A percentile compares a stretch with the other conserved stretches of the same genome.
Conservation (phyloP, 2,888 invertebrate species). For the Athalia circularis region DNA sequence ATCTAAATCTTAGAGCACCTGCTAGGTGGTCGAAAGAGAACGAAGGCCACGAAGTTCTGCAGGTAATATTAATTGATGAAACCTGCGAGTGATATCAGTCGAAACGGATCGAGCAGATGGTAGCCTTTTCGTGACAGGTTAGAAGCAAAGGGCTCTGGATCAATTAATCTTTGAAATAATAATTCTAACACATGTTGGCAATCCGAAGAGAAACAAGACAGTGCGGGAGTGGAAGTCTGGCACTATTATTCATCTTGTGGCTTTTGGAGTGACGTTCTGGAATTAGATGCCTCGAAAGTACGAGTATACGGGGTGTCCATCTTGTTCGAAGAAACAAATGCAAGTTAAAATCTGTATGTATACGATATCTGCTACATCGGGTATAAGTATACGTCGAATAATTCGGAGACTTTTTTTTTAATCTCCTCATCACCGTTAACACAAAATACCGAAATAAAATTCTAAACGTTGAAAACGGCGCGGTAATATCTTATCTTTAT, state of each 20-base stretch:
- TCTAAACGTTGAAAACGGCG: too few relatives aligned
- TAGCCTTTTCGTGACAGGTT: slow-evolving; percentile 46
- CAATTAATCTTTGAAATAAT: slow-evolving; percentile 58
- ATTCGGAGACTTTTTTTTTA: not conserved
- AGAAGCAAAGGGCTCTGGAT: slow-evolving; percentile 48
- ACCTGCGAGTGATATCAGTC: slow-evolving; percentile 55
- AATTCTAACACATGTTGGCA: slow-evolving; percentile 55
- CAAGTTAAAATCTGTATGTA: not conserved
- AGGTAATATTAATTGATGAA: slow-evolving; percentile 56
- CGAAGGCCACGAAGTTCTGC: slow-evolving; percentile 33
- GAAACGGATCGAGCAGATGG: slow-evolving; percentile 57
- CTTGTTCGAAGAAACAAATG: slow-evolving; percentile 27
- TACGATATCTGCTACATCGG: too few relatives aligned
- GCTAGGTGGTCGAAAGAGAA: slow-evolving; percentile 37
- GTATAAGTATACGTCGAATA: too few relatives aligned
- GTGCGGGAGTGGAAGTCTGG: slow-evolving; percentile 36
- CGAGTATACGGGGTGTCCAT: slow-evolving; percentile 27
- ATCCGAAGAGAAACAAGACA: slow-evolving; percentile 36
- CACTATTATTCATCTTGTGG: slow-evolving; percentile 44
- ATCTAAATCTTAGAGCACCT: slow-evolving; percentile 37
- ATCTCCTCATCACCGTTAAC: not conserved
- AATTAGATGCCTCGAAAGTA: slow-evolving; percentile 39
- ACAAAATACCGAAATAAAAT: too few relatives aligned
- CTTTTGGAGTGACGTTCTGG: slow-evolving; percentile 41
- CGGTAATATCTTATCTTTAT: too few relatives aligned